Conservation (phyloP, 2,888 invertebrate genomes). For the Amphipoea oculea region DNA sequence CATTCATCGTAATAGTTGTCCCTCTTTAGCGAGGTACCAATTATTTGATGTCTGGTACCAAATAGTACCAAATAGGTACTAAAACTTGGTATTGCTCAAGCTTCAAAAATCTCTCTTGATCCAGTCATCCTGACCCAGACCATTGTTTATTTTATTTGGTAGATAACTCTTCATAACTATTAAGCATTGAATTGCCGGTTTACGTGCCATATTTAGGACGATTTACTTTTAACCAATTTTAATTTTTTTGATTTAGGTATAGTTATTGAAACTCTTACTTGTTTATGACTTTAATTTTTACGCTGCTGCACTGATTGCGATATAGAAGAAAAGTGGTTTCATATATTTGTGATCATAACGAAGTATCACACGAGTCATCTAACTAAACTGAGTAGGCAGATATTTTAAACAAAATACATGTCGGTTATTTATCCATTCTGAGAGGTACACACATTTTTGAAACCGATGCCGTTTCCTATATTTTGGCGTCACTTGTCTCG, state of each 20-base stretch:
- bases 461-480: background rate
- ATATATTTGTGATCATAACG: background rate
- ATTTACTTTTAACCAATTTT: background rate
- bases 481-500: background rate
- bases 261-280: background rate
- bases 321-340: background rate
- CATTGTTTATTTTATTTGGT: background rate
- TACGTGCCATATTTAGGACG: background rate
- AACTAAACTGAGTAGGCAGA: background rate
- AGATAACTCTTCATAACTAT: background rate
- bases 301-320: background rate
- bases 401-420: background rate
- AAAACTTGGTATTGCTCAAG: too few relatives aligned
- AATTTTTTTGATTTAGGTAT: background rate
- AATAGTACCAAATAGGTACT: too few relatives aligned
- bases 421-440: background rate
- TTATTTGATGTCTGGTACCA: too few relatives aligned
- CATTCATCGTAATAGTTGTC: too few relatives aligned
- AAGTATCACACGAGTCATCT: background rate
- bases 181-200: background rate
- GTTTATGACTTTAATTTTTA: background rate
- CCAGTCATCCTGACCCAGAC: too few relatives aligned
- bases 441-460: background rate
- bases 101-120: too few relatives aligned
- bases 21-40: too few relatives aligned